Conservation (phyloP, 2,888 invertebrate species). For the Cryptocephalus moraei region DNA sequence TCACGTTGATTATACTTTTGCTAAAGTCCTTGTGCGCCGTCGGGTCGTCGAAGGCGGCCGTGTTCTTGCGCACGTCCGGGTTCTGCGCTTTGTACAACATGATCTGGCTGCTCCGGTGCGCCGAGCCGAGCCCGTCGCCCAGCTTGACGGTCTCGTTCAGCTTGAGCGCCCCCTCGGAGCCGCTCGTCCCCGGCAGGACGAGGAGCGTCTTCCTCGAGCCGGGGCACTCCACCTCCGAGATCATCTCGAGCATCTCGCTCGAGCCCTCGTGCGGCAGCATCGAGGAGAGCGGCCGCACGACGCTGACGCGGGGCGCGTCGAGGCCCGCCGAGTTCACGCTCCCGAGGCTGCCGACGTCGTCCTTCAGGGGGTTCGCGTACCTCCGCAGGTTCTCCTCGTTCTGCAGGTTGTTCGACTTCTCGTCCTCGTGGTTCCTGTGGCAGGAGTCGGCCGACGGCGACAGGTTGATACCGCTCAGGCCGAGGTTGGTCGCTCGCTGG, state of each 20-base stretch:
- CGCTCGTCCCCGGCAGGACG: constrained; percentile 36
- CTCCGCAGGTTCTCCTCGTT: constrained; percentile 77
- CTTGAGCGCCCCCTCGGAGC: constrained; percentile 28
- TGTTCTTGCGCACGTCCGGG: constrained; percentile 75
- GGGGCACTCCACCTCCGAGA: constrained; percentile 44
- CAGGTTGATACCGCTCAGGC: constrained; percentile 43
- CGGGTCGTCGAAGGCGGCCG: constrained; percentile 51
- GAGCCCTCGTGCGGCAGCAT: constrained; percentile 38
- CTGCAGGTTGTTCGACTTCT: constrained; percentile 84
- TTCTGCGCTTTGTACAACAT: constrained; percentile 76
- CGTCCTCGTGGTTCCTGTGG: constrained; percentile 64
- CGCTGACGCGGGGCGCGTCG: constrained; percentile 39
- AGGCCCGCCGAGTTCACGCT: constrained; percentile 29
- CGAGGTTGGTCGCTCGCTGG: constrained; percentile 43
- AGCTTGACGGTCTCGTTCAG: constrained; percentile 26
- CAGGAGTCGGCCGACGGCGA: constrained; percentile 49
- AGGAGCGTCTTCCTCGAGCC: constrained; percentile 36
- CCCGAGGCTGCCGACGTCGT: constrained; percentile 37
- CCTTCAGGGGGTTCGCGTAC: constrained; percentile 38
- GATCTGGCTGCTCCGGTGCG: constrained; percentile 51
- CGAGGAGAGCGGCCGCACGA: constrained; percentile 36
- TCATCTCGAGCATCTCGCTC: constrained; percentile 56
- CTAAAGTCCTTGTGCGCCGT: constrained; percentile 62
- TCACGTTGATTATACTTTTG: constrained; percentile 58
- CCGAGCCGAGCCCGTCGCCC: constrained; percentile 34